Evolutionary conservation across 2,797 vertebrate genomes (phyloP).

Genomic region (Myotis vivesi): DNA sequence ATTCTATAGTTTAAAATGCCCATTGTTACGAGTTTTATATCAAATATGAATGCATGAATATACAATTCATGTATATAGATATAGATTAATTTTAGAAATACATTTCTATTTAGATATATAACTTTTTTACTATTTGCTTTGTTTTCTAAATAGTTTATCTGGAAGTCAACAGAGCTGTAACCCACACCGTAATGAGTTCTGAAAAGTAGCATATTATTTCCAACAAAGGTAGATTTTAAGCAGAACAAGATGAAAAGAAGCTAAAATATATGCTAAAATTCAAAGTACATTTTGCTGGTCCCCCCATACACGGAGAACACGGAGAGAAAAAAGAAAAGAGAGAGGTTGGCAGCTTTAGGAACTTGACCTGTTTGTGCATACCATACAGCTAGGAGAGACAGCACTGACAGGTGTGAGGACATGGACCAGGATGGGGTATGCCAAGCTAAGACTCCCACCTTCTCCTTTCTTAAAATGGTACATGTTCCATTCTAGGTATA

Average conservation of each 20-base stretch:
- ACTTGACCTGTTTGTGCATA: not conserved
- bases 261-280: not conserved
- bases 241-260: slow-evolving; percentile 15
- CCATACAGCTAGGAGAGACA: not conserved
- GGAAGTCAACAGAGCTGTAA: not conserved
- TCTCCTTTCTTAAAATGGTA: not conserved
- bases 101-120: not conserved
- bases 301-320: rapidly evolving
- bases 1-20: not conserved
- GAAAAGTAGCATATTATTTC: slow-evolving; percentile 2
- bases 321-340: not conserved
- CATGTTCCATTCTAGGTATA: not conserved
- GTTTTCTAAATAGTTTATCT: slow-evolving; percentile 41
- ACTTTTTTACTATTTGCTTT: not conserved
- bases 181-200: not conserved
- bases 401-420: not conserved
- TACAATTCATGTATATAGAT: not conserved
- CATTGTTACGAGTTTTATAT: not conserved
- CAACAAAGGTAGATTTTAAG: not conserved
- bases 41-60: slow-evolving; percentile 12
- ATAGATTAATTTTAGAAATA: not conserved
- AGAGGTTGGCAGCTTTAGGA: not conserved
- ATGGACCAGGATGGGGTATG: not conserved
- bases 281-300: not conserved
- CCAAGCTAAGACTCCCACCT: not conserved